Evolutionary conservation across 2,888 invertebrate species (phyloP).

Genomic region (Noctua janthe): DNA sequence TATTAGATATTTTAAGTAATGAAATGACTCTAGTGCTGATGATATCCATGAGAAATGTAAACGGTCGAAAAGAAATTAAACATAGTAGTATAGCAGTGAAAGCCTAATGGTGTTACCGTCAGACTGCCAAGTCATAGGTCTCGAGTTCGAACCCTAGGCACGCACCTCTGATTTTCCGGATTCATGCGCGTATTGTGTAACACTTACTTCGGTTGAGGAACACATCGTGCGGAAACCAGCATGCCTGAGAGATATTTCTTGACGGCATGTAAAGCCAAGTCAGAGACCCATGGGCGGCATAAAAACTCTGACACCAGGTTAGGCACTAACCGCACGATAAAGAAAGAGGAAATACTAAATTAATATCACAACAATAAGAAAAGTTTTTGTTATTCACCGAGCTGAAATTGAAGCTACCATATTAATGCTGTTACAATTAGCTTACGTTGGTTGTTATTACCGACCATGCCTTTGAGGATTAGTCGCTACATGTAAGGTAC

Average conservation of each 20-base stretch:
- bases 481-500: slow-evolving; percentile 25
- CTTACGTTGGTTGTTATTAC: slow-evolving; percentile 21
- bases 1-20: not conserved
- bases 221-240: no score
- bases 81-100: not conserved
- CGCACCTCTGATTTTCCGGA: no score
- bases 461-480: slow-evolving; percentile 28
- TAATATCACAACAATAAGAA: not conserved
- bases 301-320: no score
- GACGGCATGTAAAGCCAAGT: no score
- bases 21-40: not conserved
- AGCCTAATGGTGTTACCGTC: no score
- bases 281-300: no score
- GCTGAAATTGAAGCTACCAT: slow-evolving; percentile 4
- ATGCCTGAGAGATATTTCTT: no score
- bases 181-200: no score
- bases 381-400: not conserved
- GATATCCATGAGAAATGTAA: not conserved
- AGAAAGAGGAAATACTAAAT: not conserved
- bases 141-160: no score
- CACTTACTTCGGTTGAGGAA: no score
- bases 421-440: slow-evolving; percentile 14
- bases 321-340: no score
- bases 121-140: no score
- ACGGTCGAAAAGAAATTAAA: not conserved